Base-by-base conservation (phyloP, 2,797 vertebrate species). In the Parauchenoglanis punctatus region DNA sequence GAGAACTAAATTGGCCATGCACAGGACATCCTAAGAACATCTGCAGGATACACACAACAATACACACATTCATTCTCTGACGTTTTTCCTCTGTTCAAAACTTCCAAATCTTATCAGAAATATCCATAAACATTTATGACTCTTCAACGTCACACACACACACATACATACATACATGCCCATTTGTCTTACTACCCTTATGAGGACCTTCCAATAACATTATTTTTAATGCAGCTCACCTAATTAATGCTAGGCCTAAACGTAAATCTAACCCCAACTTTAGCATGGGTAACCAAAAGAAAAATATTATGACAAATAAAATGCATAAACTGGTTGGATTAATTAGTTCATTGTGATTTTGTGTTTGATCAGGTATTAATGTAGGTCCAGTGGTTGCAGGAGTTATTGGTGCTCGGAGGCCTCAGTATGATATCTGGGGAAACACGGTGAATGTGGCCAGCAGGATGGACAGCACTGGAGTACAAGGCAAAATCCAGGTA, bases 381-480 rank as follows among this genome's bases (percentile, higher is more conserved):
- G 97, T 98, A 0, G 98, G 98, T 0, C 98, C 98, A 0, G 98
- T 99, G 90, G 98, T 99, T 86, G 98, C 98, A 0, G 98, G 98
- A 83, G 98, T 99, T 88, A 99, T 99, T 0, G 98, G 98, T 78
- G 98, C 98, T 83, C 95, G 98, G 77, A 95, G 98, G 89, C 98
- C 98, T 78, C 98, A 99, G 90, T 99, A 99, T 5, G 98, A 99
- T 92, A 99, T 99, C 91, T 99, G 98, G 98, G 98, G 98, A 7
- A 99, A 99, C 95, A 99, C 98, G 0, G 98, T 99, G 84, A 99
- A 99, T 0, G 98, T 99, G 85, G 98, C 98, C 88, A 99, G 98
- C 92, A 94, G 98, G 85, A 99, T 99, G 98, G 98, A 99, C 91
- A 99, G 97, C 87, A 99, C 98, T 0, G 98, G 98, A 28, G 97